Conservation (phyloP, 2,113 vertebrate genomes). For the Neogale vison region DNA sequence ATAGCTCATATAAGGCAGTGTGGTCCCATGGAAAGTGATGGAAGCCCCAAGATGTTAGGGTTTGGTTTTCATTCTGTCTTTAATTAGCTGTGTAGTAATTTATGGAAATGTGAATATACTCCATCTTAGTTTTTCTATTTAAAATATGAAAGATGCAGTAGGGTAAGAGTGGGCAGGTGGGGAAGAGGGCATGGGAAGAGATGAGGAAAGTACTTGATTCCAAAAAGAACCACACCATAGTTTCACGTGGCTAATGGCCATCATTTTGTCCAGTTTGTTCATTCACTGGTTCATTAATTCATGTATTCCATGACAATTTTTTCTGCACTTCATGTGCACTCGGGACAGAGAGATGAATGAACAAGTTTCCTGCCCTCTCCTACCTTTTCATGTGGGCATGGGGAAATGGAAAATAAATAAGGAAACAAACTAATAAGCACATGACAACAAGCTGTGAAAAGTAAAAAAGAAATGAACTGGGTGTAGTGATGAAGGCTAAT, state of each 20-base stretch:
- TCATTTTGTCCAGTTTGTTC: neutral
- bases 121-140: neutral
- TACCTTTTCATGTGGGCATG: neutral
- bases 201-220: neutral
- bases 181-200: neutral
- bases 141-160: neutral
- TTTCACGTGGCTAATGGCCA: neutral
- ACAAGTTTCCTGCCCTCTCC: neutral
- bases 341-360: neutral
- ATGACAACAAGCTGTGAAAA: neutral
- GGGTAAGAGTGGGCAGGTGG: neutral
- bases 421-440: neutral
- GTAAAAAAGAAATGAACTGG: conserved; percentile 1
- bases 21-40: neutral
- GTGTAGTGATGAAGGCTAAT: neutral
- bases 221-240: neutral
- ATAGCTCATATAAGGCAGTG: neutral
- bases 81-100: neutral
- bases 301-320: neutral
- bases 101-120: neutral
- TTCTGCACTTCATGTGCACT: neutral
- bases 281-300: neutral
- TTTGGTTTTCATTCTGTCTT: neutral
- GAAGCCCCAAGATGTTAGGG: neutral
- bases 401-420: neutral